These are phyloP conservation scores for Ammospiza caudacuta DNA, from an alignment of 2,113 vertebrate species.

Conservation along the genomic window DNA sequence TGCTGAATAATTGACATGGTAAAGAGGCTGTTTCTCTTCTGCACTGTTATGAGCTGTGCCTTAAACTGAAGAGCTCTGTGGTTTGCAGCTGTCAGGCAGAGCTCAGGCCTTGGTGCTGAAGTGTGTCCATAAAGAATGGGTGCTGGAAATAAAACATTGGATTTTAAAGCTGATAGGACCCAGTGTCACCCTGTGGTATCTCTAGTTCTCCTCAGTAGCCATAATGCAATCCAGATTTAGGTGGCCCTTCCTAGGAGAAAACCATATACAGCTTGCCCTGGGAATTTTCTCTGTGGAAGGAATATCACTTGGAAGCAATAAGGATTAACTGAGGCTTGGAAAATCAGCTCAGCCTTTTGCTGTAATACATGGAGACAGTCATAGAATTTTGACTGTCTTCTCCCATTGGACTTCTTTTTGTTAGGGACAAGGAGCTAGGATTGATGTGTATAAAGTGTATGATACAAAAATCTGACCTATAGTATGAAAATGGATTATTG, in stretches of 20 bases:
- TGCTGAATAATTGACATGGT: background rate
- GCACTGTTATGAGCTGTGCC: rapidly evolving
- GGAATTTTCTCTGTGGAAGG: background rate
- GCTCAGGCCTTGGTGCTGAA: background rate
- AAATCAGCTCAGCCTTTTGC: background rate
- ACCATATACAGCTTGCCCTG: background rate
- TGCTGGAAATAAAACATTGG: background rate
- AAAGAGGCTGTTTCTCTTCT: background rate
- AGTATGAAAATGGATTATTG: background rate
- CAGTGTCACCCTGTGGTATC: background rate
- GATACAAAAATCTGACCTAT: background rate
- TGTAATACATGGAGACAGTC: background rate
- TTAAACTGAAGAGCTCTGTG: background rate
- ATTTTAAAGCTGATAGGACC: background rate
- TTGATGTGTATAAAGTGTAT: background rate
- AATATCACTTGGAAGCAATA: background rate
- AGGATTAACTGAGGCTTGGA: background rate
- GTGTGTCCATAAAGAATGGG: background rate
- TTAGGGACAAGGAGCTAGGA: background rate
- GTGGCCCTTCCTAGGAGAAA: background rate
- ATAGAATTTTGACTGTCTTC: background rate
- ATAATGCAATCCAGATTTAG: background rate
- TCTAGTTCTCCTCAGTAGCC: background rate
- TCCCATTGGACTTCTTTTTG: background rate
- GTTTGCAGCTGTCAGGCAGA: background rate